Percentiles rank a stretch among this genome's conserved stretches.
Evolutionary conservation across 1,140 invertebrate species (phyloP).

Genomic region (Watersipora subatra): DNA sequence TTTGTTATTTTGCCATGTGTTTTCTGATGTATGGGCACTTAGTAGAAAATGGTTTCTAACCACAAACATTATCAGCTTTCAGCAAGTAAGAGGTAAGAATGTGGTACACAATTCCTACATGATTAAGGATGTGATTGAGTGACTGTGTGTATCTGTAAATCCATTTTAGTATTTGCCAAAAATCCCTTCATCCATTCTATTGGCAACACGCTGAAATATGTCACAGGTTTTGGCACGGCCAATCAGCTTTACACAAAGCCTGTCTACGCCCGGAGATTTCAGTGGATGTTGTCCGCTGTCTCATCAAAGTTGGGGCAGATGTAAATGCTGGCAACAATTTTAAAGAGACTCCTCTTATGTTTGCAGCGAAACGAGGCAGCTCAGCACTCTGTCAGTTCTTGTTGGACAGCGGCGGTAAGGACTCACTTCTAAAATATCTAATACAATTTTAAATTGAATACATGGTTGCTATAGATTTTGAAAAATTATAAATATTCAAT

Average conservation of each 20-base stretch:
- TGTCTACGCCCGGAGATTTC: slow-evolving; percentile 21
- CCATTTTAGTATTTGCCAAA: not conserved
- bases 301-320: slow-evolving; percentile 24
- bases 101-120: too few relatives aligned
- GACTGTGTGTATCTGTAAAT: too few relatives aligned
- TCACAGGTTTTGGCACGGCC: slow-evolving; percentile 22
- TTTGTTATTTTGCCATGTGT: too few relatives aligned
- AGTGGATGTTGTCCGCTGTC: slow-evolving; percentile 16
- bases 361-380: slow-evolving; percentile 26
- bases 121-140: too few relatives aligned
- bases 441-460: too few relatives aligned
- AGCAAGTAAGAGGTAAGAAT: not conserved
- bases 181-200: not conserved
- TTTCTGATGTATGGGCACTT: not conserved
- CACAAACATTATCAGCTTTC: not conserved
- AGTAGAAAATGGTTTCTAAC: not conserved
- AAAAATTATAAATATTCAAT: too few relatives aligned
- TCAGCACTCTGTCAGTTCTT: slow-evolving; percentile 21
- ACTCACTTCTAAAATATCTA: too few relatives aligned
- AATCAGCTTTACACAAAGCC: slow-evolving; percentile 27
- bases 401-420: slow-evolving; percentile 17
- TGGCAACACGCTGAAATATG: not conserved
- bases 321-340: slow-evolving; percentile 25
- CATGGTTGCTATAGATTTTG: too few relatives aligned
- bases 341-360: slow-evolving; percentile 29